Percentiles rank a stretch among this genome's conserved stretches.
Conservation (phyloP, 2,888 invertebrate species). For the Acheta domesticus region DNA sequence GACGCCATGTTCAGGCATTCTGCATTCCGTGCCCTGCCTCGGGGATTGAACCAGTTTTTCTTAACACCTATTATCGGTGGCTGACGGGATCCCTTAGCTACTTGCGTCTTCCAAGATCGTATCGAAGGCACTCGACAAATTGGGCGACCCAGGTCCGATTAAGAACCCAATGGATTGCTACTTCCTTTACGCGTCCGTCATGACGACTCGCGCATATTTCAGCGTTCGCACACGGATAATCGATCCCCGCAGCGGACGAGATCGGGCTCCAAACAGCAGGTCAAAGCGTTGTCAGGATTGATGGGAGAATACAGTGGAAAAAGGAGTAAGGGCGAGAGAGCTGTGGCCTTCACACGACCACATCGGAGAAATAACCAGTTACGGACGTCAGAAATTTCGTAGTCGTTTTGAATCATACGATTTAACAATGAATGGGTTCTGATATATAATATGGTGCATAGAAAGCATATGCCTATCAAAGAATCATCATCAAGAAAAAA, state of each 20-base stretch:
- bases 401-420: no score
- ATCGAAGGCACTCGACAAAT: conserved; percentile 11
- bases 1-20: not conserved
- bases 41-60: not conserved
- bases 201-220: not conserved
- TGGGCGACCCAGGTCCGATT: conserved; percentile 18
- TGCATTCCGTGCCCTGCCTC: not conserved
- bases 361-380: no score
- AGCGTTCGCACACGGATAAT: not conserved
- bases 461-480: no score
- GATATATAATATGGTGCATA: no score
- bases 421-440: no score
- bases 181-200: not conserved
- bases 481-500: no score
- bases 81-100: not conserved
- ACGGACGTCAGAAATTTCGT: no score
- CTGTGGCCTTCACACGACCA: no score
- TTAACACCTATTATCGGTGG: not conserved
- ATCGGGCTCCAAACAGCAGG: no score
- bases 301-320: no score
- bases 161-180: conserved; percentile 6
- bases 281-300: no score
- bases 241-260: not conserved
- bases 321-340: no score
- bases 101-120: not conserved